Evolutionary conservation across 2,797 vertebrate species (phyloP), one percentile per base, ranked within the genome.

Genomic region (Spatula versicolor): DNA sequence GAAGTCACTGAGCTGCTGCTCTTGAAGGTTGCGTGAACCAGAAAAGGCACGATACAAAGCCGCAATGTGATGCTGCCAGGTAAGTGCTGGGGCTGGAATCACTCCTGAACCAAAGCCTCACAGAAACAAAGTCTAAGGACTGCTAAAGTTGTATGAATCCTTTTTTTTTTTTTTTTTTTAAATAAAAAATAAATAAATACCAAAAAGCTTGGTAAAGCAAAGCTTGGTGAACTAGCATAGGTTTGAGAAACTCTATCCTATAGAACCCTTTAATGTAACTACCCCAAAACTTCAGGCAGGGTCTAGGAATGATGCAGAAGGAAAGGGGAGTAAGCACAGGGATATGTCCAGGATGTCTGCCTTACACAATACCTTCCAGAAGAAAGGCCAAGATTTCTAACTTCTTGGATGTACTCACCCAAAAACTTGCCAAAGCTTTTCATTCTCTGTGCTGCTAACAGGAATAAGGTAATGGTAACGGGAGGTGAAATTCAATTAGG

Each of bases 361-460:
- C 69, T 96, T 95, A 83, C 92, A 92, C 90, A 97, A 95, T 87
- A 86, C 86, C 95, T 96, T 97, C 96, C 96, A 96, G 64, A 96
- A 93, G 55, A 83, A 95, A 81, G 64, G 91, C 96, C 96, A 97
- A 90, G 75, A 83, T 94, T 95, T 96, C 78, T 48, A 78, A 77
- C 83, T 94, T 89, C 86, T 97, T 97, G 96, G 96, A 95, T 1
- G 20, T 69, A 69, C 46, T 93, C 37, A 72, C 64, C 81, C 88
- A 43, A 83, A 91, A 93, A 67, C 58, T 87, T 90, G 95, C 96
- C 96, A 97, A 95, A 93, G 37, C 19, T 90, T 96, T 91, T 96
- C 66, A 85, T 92, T 95, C 91, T 90, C 75, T 75, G 19, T 75
- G 76, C 78, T 95, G 75, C 79, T 90, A 96, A 95, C 75, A 89